A percentile compares a stretch with the other conserved stretches of the same genome.
Evolutionary conservation across 2,888 invertebrate genomes (phyloP).

Genomic region (Aspidapion aeneum): DNA sequence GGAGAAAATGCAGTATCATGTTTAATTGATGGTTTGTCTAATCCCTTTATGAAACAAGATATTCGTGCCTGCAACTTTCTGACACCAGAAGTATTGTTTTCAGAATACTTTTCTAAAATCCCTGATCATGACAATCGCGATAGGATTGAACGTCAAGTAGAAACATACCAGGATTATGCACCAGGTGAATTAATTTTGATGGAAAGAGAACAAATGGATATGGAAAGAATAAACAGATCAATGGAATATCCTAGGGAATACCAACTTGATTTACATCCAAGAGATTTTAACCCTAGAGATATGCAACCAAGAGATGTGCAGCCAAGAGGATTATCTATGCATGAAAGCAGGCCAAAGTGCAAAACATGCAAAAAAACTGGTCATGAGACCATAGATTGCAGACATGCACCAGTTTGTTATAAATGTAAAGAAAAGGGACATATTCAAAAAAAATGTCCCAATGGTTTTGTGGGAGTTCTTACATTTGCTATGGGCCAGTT

Average conservation of each 20-base stretch:
- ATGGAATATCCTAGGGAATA: too few species aligned
- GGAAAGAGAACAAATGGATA: neutral
- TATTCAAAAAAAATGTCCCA: slow-evolving; percentile 29
- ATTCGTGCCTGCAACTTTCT: slow-evolving; percentile 31
- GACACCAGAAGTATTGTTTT: slow-evolving; percentile 35
- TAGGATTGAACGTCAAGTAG: slow-evolving; percentile 13
- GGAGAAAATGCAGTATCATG: slow-evolving; percentile 38
- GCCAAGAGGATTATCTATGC: neutral
- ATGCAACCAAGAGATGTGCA: neutral
- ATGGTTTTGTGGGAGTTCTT: slow-evolving; percentile 2
- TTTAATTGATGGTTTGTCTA: slow-evolving; percentile 35
- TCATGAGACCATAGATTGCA: slow-evolving; percentile 26
- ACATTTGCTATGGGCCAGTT: neutral
- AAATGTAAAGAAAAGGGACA: slow-evolving; percentile 29
- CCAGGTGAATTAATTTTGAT: neutral
- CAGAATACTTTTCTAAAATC: slow-evolving; percentile 30
- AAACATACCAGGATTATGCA: neutral
- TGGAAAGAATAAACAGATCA: too few species aligned
- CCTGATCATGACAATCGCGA: slow-evolving; percentile 22
- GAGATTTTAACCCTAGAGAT: neutral
- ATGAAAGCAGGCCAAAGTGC: slow-evolving; percentile 19
- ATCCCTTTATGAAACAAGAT: slow-evolving; percentile 29
- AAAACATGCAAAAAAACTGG: slow-evolving; percentile 30
- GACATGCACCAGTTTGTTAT: slow-evolving; percentile 31
- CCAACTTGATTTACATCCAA: neutral